These are phyloP conservation scores for Lordiphosa andalusiaca DNA, from an alignment of 2,888 invertebrate species.

Conservation along the genomic window DNA sequence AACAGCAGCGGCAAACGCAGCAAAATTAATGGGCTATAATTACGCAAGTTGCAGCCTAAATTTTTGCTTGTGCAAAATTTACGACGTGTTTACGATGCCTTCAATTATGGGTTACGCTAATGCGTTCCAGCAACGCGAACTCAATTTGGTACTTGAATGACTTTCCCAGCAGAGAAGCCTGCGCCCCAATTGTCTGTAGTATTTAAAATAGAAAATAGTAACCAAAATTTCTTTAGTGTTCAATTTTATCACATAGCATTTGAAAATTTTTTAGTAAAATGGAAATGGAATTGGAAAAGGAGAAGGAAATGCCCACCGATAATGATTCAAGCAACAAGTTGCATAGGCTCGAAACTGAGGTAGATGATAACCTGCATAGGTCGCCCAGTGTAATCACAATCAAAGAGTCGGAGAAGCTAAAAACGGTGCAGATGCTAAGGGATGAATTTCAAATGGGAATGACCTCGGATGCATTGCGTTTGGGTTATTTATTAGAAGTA, in stretches of 20 bases:
- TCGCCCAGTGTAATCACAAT: constrained; percentile 16
- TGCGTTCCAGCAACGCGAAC: constrained; percentile 65
- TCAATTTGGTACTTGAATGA: constrained; percentile 31
- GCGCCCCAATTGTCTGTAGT: constrained; percentile 2
- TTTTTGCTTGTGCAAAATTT: constrained; percentile 70
- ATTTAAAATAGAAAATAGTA: background rate
- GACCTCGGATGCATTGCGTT: constrained; percentile 13
- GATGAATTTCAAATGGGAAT: background rate
- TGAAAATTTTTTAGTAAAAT: constrained; percentile 25
- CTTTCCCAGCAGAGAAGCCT: background rate
- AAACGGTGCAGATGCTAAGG: background rate
- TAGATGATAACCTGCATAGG: background rate
- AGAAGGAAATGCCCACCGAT: constrained; percentile 1
- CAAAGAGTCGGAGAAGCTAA: constrained; percentile 1
- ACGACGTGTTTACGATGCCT: constrained; percentile 77
- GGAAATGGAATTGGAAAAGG: constrained; percentile 17
- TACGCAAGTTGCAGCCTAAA: constrained; percentile 65
- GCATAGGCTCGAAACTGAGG: too few relatives aligned
- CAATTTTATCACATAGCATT: background rate
- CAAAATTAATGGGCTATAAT: constrained; percentile 67
- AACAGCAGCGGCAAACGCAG: constrained; percentile 21
- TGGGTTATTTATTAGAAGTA: constrained; percentile 17
- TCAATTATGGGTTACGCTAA: constrained; percentile 74
- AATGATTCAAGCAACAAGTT: too few relatives aligned
- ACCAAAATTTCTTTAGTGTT: constrained; percentile 1